Evolutionary conservation across 2,888 invertebrate genomes (phyloP), one percentile per base, ranked within the genome.

Genomic region (Deilephila elpenor): DNA sequence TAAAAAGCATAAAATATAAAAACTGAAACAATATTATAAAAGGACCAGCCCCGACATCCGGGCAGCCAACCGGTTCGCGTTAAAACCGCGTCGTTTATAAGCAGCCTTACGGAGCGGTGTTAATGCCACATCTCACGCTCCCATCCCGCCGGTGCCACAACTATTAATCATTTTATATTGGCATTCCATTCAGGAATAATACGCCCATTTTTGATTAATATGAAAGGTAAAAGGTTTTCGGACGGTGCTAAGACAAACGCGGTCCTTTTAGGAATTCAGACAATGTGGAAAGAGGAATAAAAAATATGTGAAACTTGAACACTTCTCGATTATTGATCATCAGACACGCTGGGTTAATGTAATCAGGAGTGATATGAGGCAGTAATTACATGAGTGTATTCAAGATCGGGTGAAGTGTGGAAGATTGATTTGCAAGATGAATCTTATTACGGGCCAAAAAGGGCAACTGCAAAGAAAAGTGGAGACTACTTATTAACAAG

Each of bases 111-210:
- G 71, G 53, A 64, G 56, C 71, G 71, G 73, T 73, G 71, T 73
- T 82, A 79, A 82, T 81, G 82, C 80, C 73, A 73, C 72, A 80
- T 80, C 77, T 75, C 76, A 73, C 75, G 75, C 78, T 77, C 75
- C 78, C 79, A 83, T 79, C 84, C 81, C 85, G 83, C 83, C 84
- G 83, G 82, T 83, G 86, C 84, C 80, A 74, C 82, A 75, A 75
- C 87, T 84, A 90, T 90, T 88, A 89, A 89, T 89, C 89, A 89
- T 86, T 77, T 75, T 74, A 75, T 79, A 84, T 82, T 80, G 80
- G 77, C 75, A 83, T 82, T 82, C 80, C 77, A 81, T 84, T 84
- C 81, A 62, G 29, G 73, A 71, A 73, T 71, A 73, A 73, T 62
- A 73, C 73, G 73, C 73, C 71, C 73, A 51, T 73, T 73, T 73